Evolutionary conservation across 2,113 vertebrate genomes (phyloP).

Genomic region (Symphodus melops): DNA sequence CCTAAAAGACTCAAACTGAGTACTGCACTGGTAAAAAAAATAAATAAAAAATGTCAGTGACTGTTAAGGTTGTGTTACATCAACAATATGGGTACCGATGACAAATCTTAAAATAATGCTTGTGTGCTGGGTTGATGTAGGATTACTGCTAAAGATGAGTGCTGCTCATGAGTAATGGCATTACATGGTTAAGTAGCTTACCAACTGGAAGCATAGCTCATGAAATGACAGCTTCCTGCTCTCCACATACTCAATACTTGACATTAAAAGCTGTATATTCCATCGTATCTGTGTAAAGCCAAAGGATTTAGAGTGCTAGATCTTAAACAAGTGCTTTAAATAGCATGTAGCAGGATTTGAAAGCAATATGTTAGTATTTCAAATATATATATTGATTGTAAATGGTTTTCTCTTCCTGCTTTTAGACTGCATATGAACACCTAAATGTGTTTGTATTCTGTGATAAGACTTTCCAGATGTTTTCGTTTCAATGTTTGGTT

Average conservation of each 20-base stretch:
- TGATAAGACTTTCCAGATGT: no score
- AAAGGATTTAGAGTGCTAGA: no score
- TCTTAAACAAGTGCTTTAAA: no score
- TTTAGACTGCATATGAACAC: no score
- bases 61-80: not conserved
- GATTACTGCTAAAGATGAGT: conserved; percentile 12
- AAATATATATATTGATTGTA: no score
- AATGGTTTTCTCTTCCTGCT: no score
- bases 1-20: no score
- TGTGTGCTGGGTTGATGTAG: not conserved
- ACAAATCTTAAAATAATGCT: not conserved
- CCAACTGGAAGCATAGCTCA: not conserved
- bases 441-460: no score
- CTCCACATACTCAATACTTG: not conserved
- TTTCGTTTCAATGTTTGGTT: no score
- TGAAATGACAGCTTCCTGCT: not conserved
- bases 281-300: no score
- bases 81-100: not conserved
- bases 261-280: not conserved
- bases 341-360: no score
- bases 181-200: conserved; percentile 16
- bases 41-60: not conserved
- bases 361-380: no score
- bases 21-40: not conserved
- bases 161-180: not conserved